Evolutionary conservation across 2,113 vertebrate genomes (phyloP).

Genomic region (Hassar affinis): DNA sequence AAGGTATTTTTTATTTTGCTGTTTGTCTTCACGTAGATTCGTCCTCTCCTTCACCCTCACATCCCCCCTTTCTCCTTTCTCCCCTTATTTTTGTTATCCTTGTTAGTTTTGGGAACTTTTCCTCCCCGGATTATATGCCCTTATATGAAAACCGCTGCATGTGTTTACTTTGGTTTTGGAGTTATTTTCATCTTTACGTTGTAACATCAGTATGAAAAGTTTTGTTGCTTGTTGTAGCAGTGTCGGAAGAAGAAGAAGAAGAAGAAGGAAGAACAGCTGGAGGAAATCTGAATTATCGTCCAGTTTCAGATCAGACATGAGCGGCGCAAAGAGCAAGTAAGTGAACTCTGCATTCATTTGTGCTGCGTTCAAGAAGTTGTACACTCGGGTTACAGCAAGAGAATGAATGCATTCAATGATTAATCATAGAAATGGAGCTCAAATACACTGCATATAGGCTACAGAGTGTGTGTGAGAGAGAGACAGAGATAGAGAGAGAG

Average conservation of each 20-base stretch:
- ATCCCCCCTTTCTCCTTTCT: no score
- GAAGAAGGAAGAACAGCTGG: conserved; percentile 7
- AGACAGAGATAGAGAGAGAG: neutral
- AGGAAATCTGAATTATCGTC: neutral
- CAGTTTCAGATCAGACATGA: neutral
- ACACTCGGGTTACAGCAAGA: neutral
- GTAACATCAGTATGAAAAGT: neutral
- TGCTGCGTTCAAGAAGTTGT: neutral
- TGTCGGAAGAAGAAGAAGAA: neutral
- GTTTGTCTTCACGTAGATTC: neutral
- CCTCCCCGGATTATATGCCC: neutral
- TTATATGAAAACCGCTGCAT: neutral
- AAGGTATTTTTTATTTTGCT: conserved; percentile 41
- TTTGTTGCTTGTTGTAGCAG: neutral
- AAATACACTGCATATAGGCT: neutral
- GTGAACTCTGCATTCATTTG: conserved; percentile 16
- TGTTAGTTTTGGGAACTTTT: neutral
- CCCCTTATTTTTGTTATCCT: neutral
- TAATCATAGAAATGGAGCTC: neutral
- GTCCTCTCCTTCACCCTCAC: neutral
- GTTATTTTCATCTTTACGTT: neutral
- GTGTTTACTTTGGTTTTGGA: neutral
- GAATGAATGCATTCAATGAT: neutral
- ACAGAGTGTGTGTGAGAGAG: neutral
- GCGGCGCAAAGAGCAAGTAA: conserved; percentile 16